Conservation (phyloP, 2,797 vertebrate species). For the Pipistrellus kuhlii region DNA sequence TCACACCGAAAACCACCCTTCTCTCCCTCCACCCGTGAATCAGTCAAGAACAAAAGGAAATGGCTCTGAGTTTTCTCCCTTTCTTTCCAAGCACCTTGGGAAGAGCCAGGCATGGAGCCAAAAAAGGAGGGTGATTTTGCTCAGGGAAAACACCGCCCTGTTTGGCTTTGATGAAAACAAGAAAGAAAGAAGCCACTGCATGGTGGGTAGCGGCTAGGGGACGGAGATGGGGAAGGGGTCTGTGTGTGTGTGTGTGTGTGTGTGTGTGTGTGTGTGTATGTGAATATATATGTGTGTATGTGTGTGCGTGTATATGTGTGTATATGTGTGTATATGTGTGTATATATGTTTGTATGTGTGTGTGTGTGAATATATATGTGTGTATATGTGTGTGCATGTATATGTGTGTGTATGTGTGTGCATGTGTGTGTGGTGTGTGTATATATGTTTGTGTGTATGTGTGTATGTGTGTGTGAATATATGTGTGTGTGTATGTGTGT, state of each 20-base stretch:
- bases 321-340: no score
- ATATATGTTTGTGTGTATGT: no score
- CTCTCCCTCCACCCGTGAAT: constrained; percentile 72
- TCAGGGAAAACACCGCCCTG: constrained; percentile 81
- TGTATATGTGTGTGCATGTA: no score
- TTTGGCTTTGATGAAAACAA: constrained; percentile 80
- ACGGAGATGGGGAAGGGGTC: constrained; percentile 82
- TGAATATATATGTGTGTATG: no score
- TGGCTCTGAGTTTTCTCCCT: constrained; percentile 74
- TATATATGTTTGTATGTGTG: no score
- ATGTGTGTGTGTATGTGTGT: no score
- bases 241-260: background rate
- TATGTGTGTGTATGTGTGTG: no score
- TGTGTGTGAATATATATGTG: no score
- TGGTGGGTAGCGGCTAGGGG: constrained; percentile 76
- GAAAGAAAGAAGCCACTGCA: constrained; percentile 81
- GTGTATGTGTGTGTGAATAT: no score
- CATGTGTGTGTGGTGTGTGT: no score
- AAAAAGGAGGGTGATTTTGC: constrained; percentile 79
- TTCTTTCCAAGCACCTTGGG: constrained; percentile 83
- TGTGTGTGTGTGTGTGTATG: no score
- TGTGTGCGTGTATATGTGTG: no score
- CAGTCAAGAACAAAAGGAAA: constrained; percentile 84
- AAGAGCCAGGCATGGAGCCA: constrained; percentile 80
- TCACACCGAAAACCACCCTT: constrained; percentile 53